These are phyloP conservation scores for Ictidomys tridecemlineatus DNA, from an alignment of 2,113 vertebrate genomes.

Conservation along the genomic window DNA sequence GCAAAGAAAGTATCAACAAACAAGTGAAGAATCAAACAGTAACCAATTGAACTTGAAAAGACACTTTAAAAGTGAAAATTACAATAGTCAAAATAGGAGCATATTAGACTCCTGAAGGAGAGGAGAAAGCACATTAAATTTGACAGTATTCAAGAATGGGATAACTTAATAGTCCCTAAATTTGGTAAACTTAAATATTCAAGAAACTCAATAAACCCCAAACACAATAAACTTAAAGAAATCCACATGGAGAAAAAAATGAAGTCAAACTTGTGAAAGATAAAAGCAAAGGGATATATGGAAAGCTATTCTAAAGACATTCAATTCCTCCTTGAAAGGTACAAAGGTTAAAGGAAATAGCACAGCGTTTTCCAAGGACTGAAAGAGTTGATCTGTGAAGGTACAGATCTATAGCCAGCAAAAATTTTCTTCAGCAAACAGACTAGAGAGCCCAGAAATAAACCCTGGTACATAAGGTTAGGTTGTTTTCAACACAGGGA, in stretches of 20 bases:
- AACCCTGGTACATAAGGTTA: background rate
- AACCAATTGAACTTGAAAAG: background rate
- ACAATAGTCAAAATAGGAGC: background rate
- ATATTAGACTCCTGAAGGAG: background rate
- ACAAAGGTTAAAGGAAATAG: background rate
- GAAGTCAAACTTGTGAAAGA: background rate
- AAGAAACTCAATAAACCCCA: background rate
- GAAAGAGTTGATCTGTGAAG: background rate
- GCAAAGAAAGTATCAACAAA: background rate
- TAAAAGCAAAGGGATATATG: no score
- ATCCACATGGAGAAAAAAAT: background rate
- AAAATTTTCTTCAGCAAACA: background rate
- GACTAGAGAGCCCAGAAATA: background rate
- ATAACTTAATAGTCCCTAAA: background rate
- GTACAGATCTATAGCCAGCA: background rate
- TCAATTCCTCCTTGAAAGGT: background rate
- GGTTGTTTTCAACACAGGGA: background rate
- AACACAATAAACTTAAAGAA: background rate
- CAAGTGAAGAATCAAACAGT: background rate
- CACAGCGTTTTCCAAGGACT: background rate
- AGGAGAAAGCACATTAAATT: background rate
- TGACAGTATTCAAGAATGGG: background rate
- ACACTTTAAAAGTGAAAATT: background rate
- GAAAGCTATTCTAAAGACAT: background rate
- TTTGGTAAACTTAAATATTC: background rate